These are phyloP conservation scores for Platalea minor DNA, from an alignment of 2,797 vertebrate genomes.

Conservation along the genomic window DNA sequence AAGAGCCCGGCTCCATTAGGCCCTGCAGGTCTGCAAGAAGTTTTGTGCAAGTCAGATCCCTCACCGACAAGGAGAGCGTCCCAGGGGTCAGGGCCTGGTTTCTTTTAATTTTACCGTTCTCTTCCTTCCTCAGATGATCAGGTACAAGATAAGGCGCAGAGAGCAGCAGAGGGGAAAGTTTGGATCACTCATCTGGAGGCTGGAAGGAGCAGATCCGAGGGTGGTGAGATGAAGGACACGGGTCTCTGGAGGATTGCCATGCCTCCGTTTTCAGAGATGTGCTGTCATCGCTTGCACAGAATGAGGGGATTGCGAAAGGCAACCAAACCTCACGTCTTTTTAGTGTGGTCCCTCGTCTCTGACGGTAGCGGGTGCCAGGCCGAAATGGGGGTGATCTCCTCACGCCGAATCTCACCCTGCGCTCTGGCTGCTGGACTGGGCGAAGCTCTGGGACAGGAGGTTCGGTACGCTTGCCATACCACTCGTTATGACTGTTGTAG, in stretches of 20 bases:
- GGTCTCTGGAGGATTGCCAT: not conserved
- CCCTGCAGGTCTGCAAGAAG: not conserved
- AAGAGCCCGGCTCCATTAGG: not conserved
- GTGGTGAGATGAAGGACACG: fast-evolving
- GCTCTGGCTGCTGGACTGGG: not conserved
- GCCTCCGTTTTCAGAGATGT: not conserved
- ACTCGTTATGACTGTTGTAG: fast-evolving
- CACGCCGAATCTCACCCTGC: fast-evolving
- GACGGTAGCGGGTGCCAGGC: not conserved
- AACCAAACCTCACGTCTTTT: not conserved
- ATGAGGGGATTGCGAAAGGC: fast-evolving
- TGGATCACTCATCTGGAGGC: not conserved
- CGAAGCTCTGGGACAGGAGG: not conserved
- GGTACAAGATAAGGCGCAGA: not conserved
- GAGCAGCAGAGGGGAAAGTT: not conserved
- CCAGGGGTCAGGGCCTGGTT: no score
- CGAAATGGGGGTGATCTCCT: not conserved
- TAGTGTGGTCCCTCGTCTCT: not conserved
- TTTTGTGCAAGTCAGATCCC: not conserved
- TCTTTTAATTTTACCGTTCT: not conserved
- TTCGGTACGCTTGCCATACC: not conserved
- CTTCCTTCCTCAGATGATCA: fast-evolving
- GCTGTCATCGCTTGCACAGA: not conserved
- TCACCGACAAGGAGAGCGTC: not conserved
- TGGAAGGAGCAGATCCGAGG: not conserved